Conservation (phyloP, 1,140 invertebrate genomes). For the Stenopsyche tienmushanensis region DNA sequence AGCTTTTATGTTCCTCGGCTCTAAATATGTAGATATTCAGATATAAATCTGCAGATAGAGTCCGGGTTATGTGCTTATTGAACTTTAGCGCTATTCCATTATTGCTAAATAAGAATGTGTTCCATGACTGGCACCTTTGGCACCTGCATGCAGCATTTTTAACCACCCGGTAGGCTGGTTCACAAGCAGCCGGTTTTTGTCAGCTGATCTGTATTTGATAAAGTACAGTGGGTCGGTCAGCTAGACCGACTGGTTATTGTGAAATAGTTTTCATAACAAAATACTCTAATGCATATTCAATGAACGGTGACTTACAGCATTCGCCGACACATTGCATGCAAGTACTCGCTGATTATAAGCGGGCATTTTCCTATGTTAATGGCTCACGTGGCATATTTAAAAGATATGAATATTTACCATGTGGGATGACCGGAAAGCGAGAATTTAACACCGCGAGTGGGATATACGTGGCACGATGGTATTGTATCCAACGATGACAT, state of each 20-base stretch:
- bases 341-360: not conserved
- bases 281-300: not conserved
- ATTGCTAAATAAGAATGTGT: too few relatives aligned
- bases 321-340: not conserved
- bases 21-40: too few relatives aligned
- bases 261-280: not conserved
- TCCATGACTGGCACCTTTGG: too few relatives aligned
- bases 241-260: not conserved
- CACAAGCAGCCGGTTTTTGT: not conserved
- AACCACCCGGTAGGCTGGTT: not conserved
- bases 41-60: too few relatives aligned
- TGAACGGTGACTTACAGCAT: not conserved
- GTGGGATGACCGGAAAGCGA: not conserved
- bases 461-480: not conserved
- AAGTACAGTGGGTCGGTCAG: not conserved
- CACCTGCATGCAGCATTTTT: too few relatives aligned
- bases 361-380: not conserved
- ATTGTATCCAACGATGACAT: not conserved
- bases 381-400: too few relatives aligned
- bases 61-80: too few relatives aligned
- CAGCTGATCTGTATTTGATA: not conserved
- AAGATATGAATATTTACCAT: not conserved
- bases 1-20: too few relatives aligned
- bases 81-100: too few relatives aligned
- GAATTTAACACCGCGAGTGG: not conserved